phyloP scores from a whole-genome alignment of 2,797 vertebrate species.

The Oreonectes daqikongensis region DNA sequence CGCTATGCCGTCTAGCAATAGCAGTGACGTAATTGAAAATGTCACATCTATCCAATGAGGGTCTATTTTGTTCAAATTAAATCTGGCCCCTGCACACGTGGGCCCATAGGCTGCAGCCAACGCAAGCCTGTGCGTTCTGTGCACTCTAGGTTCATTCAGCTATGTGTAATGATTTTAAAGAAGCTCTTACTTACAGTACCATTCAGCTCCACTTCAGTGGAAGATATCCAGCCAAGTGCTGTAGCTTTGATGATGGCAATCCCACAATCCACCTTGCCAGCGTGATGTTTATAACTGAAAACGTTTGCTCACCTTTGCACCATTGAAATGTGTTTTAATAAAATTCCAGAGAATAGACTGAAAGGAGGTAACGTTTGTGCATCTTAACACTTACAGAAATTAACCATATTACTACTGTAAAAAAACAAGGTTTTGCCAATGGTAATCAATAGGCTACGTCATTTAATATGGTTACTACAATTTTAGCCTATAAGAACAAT shows the following conservation, averaged over 20 bases:
- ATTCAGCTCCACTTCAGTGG: not conserved
- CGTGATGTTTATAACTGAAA: not conserved
- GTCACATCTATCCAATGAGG: too few species aligned
- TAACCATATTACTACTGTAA: too few species aligned
- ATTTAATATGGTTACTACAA: too few species aligned
- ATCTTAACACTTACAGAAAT: not conserved
- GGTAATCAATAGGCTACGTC: too few species aligned
- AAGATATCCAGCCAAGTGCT: not conserved
- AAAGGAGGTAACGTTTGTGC: not conserved
- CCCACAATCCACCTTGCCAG: constrained; percentile 8
- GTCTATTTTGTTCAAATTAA: too few species aligned
- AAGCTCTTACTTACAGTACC: constrained; percentile 13
- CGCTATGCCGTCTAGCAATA: too few species aligned
- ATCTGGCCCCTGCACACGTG: too few species aligned
- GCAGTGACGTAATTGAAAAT: too few species aligned
- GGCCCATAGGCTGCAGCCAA: too few species aligned
- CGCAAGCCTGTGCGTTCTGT: too few species aligned
- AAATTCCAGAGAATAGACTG: not conserved
- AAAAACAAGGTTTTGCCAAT: too few species aligned
- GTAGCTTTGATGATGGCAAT: constrained; percentile 1
- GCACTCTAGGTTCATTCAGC: constrained; percentile 11
- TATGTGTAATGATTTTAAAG: constrained; percentile 45
- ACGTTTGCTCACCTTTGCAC: not conserved
- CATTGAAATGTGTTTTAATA: not conserved
- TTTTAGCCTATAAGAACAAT: too few species aligned